phyloP scores from a whole-genome alignment of 1,140 invertebrate genomes.

The Tetragnatha versicolor region DNA sequence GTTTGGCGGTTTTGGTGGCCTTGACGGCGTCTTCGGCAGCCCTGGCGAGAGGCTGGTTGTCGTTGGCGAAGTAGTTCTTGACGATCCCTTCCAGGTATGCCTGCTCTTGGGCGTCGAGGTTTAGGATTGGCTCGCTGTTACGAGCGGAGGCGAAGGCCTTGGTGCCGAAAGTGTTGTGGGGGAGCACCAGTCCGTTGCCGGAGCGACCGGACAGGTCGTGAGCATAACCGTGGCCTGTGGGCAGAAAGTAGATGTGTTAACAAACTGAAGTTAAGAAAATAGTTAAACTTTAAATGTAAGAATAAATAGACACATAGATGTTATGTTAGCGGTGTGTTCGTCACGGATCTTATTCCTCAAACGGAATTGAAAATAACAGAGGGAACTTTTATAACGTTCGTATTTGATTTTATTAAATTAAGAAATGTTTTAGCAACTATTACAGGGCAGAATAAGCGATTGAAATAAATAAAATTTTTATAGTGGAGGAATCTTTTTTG shows the following conservation, averaged over 20 bases:
- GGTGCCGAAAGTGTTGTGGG: slow-evolving; percentile 11
- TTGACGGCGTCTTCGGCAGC: background rate
- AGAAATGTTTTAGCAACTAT: too few relatives aligned
- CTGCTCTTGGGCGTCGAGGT: slow-evolving; percentile 23
- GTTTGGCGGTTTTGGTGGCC: slow-evolving; percentile 34
- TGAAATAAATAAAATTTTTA: too few relatives aligned
- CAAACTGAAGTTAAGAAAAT: background rate
- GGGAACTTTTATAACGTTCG: too few relatives aligned
- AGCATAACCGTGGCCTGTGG: slow-evolving; percentile 6
- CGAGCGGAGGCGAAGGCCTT: background rate
- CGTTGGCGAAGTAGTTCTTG: slow-evolving; percentile 23
- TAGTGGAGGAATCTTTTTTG: background rate
- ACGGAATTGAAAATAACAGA: too few relatives aligned
- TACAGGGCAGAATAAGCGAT: too few relatives aligned
- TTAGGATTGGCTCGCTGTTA: background rate
- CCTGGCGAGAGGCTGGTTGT: slow-evolving; percentile 13
- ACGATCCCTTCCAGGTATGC: slow-evolving; percentile 36
- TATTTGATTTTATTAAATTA: too few relatives aligned
- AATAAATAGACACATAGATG: too few relatives aligned
- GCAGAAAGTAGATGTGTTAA: background rate
- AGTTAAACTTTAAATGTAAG: too few relatives aligned
- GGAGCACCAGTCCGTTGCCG: slow-evolving; percentile 36
- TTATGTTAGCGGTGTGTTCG: too few relatives aligned
- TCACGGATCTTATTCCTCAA: too few relatives aligned
- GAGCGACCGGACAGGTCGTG: slow-evolving; percentile 20